Base-by-base conservation (phyloP, 1,140 invertebrate genomes). In the Drosophila busckii region DNA sequence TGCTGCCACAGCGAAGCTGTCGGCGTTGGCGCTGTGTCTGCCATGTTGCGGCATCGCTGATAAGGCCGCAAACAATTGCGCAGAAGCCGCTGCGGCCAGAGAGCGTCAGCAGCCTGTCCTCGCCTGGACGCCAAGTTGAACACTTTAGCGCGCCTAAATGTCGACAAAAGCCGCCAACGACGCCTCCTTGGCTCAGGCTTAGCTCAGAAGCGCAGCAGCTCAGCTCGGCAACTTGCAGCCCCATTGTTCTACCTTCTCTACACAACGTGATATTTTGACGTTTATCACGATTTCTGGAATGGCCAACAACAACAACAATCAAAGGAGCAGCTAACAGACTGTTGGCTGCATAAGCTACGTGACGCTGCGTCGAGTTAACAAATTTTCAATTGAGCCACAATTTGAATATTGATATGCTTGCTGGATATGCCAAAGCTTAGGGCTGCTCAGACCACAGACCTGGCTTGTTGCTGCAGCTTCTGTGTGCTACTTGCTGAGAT, bases 361-460 rank as follows among this genome's bases (percentile, higher is more conserved):
- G 60, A 40, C 26, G 25, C 55, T 35, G 20, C 50, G 25, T 7
- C 29, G 9, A 82, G 75, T 82, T 82, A 75, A 73, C 75, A 82
- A 82, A 82, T 75, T 80, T 80, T 75, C 61, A 82, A 82, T 82
- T 82, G 75, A 82, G 75, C 75, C 75, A 75, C 75, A 82, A 82
- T 82, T 82, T 82, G 75, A 82, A 82, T 82, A 82, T 82, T 82
- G 69, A 82, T 82, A 70, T 62, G 65, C 29, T 32, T 32, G 26
- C n/a, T 23, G 55, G 35, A 45, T 59, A 54, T 26, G 32, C n/a
- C 9, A 15, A 23, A 26, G 15, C 48, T 35, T 28, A 15, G 17
- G 45, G 35, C 22, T 12, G 16, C 6, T 42, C 5, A 8, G 19
- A 9, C 17, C 0, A 13, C 35, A 22, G n/a, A n/a, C n/a, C n/a